Evolutionary conservation across 2,888 invertebrate species (phyloP).

Genomic region (Crossocerus cetratus): DNA sequence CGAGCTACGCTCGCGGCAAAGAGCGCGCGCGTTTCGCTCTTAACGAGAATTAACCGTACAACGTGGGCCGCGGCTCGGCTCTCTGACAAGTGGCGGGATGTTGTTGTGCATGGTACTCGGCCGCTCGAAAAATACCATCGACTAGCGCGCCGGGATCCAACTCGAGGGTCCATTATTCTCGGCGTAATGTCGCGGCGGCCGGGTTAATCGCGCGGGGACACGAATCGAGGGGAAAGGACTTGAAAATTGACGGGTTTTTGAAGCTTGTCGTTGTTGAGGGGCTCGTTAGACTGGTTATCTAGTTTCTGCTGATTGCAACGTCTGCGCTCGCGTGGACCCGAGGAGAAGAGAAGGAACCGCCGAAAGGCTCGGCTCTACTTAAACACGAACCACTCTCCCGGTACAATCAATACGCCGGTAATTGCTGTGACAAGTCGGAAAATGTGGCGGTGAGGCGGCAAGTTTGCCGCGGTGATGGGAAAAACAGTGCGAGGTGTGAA

Average conservation of each 20-base stretch:
- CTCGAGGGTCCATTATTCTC: constrained; percentile 25
- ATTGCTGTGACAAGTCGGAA: constrained; percentile 40
- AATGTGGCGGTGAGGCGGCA: constrained; percentile 2
- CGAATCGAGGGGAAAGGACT: too few species aligned
- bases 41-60: too few species aligned
- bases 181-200: not conserved
- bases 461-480: constrained; percentile 30
- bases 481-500: constrained; percentile 13
- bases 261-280: too few species aligned
- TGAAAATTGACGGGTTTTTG: too few species aligned
- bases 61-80: too few species aligned
- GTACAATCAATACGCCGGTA: constrained; percentile 45
- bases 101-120: not conserved
- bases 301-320: too few species aligned
- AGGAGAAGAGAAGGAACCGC: too few species aligned
- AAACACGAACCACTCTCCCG: constrained; percentile 33
- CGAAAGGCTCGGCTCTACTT: constrained; percentile 19
- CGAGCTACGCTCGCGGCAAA: too few species aligned
- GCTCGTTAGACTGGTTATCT: too few species aligned
- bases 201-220: constrained; percentile 34
- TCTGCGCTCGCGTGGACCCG: too few species aligned
- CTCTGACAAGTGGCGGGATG: too few species aligned
- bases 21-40: too few species aligned
- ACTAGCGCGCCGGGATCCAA: not conserved
- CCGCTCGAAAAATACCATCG: constrained; percentile 17